Evolutionary conservation across 2,797 vertebrate species (phyloP), one percentile per base, ranked within the genome.

Genomic region (Aselliscus stoliczkanus): DNA sequence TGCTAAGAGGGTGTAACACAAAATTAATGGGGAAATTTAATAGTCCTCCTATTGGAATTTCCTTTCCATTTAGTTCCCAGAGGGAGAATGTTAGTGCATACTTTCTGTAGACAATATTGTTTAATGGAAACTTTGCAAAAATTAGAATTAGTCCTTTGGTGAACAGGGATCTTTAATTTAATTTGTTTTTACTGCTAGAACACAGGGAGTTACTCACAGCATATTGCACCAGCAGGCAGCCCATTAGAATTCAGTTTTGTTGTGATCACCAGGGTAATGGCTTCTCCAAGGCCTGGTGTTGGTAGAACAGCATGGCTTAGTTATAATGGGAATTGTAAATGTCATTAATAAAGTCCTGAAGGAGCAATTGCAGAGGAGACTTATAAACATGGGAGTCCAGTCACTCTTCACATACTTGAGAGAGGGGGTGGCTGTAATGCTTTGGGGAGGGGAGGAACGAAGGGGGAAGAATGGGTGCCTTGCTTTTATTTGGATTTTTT

Each of bases 51-150:
- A 89, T 96, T 97, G 95, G 97, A 98, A 97, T 97, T 98, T 86
- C 96, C 96, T 97, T 95, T 97, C 97, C 31, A 92, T 95, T 97
- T 92, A 88, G 83, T 87, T 0, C 54, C 95, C 83, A 0, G 39
- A 29, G 47, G 80, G 58, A 65, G 54, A 84, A 52, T n/a, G 65
- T 20, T 75, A 65, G 52, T 86, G 90, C 52, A 31, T 91, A 90
- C 95, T 98, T 98, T 98, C 96, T 95, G 82, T 90, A 98, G 97
- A 97, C 97, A 97, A 96, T 96, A 75, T 96, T 98, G 97, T 97
- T 98, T 97, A 98, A 98, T 98, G 97, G 98, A 98, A 98, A 98
- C 97, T 98, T 98, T 97, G 97, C 97, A 98, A 97, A 98, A 98
- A 98, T 98, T 97, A 98, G 95, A 97, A 98, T 96, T 94, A 97